A percentile compares a stretch with the other conserved stretches of the same genome.
Evolutionary conservation across 2,113 vertebrate species (phyloP).

Genomic region (Coracopsis vasa): DNA sequence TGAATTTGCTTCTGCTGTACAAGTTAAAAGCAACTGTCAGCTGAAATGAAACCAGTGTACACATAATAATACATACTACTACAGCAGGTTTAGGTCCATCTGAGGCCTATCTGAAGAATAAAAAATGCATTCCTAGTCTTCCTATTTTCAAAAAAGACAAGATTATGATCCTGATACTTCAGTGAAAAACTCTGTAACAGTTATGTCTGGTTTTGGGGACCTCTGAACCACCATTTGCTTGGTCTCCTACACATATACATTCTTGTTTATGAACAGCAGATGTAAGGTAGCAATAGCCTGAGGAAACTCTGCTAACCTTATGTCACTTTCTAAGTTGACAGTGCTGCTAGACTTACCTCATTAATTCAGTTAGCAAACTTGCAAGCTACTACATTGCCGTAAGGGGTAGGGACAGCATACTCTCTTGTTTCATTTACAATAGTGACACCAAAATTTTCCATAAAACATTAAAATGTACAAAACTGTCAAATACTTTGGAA

Average conservation of each 20-base stretch:
- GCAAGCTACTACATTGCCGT: background rate
- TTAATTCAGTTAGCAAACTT: background rate
- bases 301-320: background rate
- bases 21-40: background rate
- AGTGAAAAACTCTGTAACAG: background rate
- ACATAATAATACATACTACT: background rate
- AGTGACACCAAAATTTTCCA: background rate
- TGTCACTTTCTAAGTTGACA: background rate
- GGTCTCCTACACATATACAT: background rate
- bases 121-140: background rate
- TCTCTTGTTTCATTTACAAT: background rate
- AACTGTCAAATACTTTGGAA: background rate
- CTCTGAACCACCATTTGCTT: background rate
- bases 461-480: background rate
- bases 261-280: background rate
- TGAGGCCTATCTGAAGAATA: background rate
- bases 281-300: background rate
- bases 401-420: background rate
- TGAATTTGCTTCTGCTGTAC: background rate
- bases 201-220: background rate
- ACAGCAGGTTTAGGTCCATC: background rate
- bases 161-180: background rate
- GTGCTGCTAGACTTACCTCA: background rate
- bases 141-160: background rate
- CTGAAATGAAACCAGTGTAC: background rate